Evolutionary conservation across 2,888 invertebrate species (phyloP).

Genomic region (Drosophila conformis): DNA sequence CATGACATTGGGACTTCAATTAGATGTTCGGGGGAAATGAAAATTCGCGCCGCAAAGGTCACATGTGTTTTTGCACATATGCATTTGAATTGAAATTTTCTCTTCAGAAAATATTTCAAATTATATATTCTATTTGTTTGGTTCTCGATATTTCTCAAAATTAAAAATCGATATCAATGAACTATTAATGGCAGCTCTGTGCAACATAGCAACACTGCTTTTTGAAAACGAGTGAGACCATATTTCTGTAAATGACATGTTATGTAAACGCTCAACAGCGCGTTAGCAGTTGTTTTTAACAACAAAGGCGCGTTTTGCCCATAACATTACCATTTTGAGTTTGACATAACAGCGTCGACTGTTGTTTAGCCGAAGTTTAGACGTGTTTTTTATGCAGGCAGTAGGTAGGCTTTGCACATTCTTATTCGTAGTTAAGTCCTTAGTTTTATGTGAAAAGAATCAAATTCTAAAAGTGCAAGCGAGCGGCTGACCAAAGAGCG

Average conservation of each 20-base stretch:
- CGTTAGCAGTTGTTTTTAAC: slow-evolving; percentile 14
- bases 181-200: not conserved
- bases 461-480: slow-evolving; percentile 13
- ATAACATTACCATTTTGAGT: slow-evolving; percentile 51
- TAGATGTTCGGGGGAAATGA: slow-evolving; percentile 5
- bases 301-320: slow-evolving; percentile 7
- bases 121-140: not conserved
- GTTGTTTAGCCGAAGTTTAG: slow-evolving; percentile 44
- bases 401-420: slow-evolving; percentile 45
- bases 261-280: slow-evolving; percentile 1
- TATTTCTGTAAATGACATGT: slow-evolving; percentile 4
- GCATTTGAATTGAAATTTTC: not conserved
- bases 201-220: slow-evolving; percentile 7
- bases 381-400: slow-evolving; percentile 50
- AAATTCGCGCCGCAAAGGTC: not conserved
- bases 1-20: slow-evolving; percentile 7
- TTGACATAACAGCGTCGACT: slow-evolving; percentile 30
- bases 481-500: slow-evolving; percentile 13
- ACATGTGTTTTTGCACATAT: not conserved
- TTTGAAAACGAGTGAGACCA: slow-evolving; percentile 16
- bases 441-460: slow-evolving; percentile 45
- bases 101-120: not conserved
- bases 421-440: slow-evolving; percentile 44
- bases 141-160: not conserved
- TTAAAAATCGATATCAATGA: not conserved